Evolutionary conservation across 2,797 vertebrate genomes (phyloP).

Genomic region (Scarus forsteni): DNA sequence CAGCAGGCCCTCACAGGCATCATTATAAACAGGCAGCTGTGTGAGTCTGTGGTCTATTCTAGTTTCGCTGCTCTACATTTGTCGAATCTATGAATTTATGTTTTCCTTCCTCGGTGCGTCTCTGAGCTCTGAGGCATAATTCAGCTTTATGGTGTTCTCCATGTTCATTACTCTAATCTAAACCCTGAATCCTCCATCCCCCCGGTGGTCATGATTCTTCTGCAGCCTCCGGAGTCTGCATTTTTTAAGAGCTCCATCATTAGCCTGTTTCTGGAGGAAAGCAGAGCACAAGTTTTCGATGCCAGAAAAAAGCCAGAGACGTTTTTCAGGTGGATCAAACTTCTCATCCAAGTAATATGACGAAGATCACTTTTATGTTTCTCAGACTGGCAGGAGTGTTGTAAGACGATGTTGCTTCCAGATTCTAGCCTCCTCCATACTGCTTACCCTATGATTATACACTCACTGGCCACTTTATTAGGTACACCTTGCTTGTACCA

Average conservation of each 20-base stretch:
- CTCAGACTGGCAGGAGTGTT: background rate
- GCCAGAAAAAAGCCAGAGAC: background rate
- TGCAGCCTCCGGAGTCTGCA: conserved; percentile 20
- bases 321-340: conserved; percentile 6
- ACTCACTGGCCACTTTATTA: no score
- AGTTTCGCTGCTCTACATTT: conserved; percentile 26
- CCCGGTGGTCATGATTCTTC: conserved; percentile 7
- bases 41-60: conserved; percentile 27
- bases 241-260: conserved; percentile 24
- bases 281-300: background rate
- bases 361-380: background rate
- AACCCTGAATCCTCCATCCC: conserved; percentile 6
- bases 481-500: no score
- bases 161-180: conserved; percentile 39
- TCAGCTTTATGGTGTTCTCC: conserved; percentile 15
- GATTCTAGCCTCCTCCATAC: no score
- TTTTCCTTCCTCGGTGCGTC: background rate
- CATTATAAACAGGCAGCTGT: conserved; percentile 35
- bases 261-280: background rate
- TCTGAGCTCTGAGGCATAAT: conserved; percentile 12
- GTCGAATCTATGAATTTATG: conserved; percentile 8
- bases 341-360: background rate
- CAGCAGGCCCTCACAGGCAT: conserved; percentile 47
- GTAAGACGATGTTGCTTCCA: background rate
- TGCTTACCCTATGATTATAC: background rate